A percentile compares a stretch with the other conserved stretches of the same genome.
Evolutionary conservation across 1,140 invertebrate genomes (phyloP).

Genomic region (Aphis gossypii): DNA sequence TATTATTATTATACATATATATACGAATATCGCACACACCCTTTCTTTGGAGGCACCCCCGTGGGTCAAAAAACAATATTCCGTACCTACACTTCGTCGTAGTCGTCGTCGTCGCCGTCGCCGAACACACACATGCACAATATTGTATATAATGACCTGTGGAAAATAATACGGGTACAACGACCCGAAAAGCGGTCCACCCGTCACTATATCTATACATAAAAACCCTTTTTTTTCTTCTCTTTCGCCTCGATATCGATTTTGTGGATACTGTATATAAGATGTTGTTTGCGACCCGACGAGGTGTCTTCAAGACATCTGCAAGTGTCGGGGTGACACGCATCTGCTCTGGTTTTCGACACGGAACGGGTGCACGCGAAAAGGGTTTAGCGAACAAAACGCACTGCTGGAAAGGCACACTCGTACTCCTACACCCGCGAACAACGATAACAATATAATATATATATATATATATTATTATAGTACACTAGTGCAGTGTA

Average conservation of each 20-base stretch:
- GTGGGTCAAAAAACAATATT: conserved; percentile 54
- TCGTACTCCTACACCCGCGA: neutral
- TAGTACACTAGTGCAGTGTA: neutral
- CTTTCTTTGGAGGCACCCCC: conserved; percentile 56
- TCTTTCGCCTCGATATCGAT: conserved; percentile 2
- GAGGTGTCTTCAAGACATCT: conserved; percentile 54
- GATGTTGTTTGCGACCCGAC: neutral
- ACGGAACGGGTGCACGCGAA: conserved; percentile 44
- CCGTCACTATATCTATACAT: neutral
- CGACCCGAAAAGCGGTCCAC: conserved; percentile 5
- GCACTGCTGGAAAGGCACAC: conserved; percentile 6
- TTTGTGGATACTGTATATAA: neutral
- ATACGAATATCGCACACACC: conserved; percentile 48
- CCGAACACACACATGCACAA: neutral
- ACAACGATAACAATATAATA: neutral
- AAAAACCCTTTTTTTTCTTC: conserved; percentile 38
- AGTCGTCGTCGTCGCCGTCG: neutral
- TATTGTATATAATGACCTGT: conserved; percentile 7
- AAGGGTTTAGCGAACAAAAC: conserved; percentile 51
- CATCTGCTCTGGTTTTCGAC: conserved; percentile 39
- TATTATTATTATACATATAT: neutral
- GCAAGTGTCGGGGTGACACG: conserved; percentile 10
- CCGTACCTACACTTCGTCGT: neutral
- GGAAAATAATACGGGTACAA: conserved; percentile 49
- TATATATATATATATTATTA: neutral